Base-by-base conservation (phyloP, 2,888 invertebrate species). In the Aphodius granarius region DNA sequence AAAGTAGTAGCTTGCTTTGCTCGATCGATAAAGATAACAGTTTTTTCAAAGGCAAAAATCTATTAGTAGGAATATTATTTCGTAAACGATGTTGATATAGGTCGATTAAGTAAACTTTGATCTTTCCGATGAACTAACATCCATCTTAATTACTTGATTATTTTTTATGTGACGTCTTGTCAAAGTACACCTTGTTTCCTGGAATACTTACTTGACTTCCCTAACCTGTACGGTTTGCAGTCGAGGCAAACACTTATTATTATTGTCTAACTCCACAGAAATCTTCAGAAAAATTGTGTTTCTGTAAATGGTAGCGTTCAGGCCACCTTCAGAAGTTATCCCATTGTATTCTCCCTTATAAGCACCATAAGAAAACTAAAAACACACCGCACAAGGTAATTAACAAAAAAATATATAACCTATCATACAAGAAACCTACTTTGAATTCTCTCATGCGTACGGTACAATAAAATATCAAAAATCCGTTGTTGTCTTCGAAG, bases 261-360 rank as follows among this genome's bases (percentile, higher is more conserved):
- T 81, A 4, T 80, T 80, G 68, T 81, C 81, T 77, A 83, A 84
- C 23, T 79, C 73, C n/a, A 84, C 79, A 17, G 80, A 78, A 19
- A 85, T 78, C 78, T 83, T 85, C 16, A 86, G 74, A 72, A 84
- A 83, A 76, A 86, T 82, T 64, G 81, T 79, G 72, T 83, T 85
- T 71, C 78, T 80, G 78, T 85, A 84, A 62, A 85, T 80, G 5
- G 82, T 78, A 5, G 83, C 79, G 80, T 81, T 88, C 83, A 76
- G 89, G 85, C 72, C 88, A 82, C 83, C 88, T 85, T 68, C 91
- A 86, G 62, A 89, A 87, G 80, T 90, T 81, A 82, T 88, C 87
- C 71, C 91, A 89, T 81, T 91, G 88, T 66, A 88, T 84, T 23
- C 83, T 78, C 9, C 90, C 84, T 80, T 90, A 89, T 76, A 91